Conservation (phyloP, 2,797 vertebrate genomes). For the Sternarchorhynchus goeldii region DNA sequence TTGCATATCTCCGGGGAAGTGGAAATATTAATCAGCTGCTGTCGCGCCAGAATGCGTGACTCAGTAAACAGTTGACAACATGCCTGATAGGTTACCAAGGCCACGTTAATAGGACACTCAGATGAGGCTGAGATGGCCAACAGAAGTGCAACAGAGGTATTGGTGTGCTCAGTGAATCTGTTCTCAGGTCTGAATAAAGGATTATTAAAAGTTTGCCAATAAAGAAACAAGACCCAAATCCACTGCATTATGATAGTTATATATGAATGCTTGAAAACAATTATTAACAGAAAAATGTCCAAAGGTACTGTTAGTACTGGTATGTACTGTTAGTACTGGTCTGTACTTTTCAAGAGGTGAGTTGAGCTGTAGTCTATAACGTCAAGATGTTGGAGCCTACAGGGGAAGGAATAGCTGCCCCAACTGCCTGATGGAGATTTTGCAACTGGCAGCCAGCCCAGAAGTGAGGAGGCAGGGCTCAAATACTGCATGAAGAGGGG, state of each 20-base stretch:
- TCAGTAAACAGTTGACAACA: conserved; percentile 61
- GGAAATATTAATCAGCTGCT: conserved; percentile 68
- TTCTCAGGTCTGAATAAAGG: neutral
- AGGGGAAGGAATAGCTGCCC: neutral
- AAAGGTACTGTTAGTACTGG: no score
- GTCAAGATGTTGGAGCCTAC: neutral
- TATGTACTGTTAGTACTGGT: no score
- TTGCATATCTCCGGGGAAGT: conserved; percentile 64
- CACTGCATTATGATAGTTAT: no score
- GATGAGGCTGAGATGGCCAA: neutral
- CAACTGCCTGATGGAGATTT: conserved; percentile 10
- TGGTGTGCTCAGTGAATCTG: neutral
- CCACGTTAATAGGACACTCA: conserved; percentile 5
- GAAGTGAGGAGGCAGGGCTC: neutral
- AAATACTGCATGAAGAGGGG: neutral
- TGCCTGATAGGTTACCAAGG: conserved; percentile 41
- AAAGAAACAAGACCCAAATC: no score
- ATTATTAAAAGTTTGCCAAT: neutral
- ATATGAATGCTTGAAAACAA: neutral
- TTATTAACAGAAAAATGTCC: no score
- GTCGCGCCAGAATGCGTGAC: conserved; percentile 61
- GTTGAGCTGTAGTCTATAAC: neutral
- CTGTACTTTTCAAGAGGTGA: neutral
- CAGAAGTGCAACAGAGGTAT: neutral
- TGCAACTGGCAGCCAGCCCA: conserved; percentile 34